Percentiles rank a stretch among this genome's conserved stretches.
phyloP scores from a whole-genome alignment of 2,113 vertebrate genomes.

The Rhinolophus ferrumequinum region DNA sequence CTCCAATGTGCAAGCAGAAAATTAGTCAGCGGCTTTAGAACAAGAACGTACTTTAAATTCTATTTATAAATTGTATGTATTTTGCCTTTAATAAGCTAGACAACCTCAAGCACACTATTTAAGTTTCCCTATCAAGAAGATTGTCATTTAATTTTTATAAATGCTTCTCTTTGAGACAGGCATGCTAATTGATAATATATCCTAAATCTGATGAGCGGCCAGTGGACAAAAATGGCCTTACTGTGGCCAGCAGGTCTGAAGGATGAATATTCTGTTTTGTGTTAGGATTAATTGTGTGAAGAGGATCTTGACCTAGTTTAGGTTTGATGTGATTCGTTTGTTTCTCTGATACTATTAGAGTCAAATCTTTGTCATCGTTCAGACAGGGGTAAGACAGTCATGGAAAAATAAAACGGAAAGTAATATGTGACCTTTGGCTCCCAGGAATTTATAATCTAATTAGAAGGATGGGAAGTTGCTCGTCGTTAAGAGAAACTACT shows the following conservation, averaged over 20 bases:
- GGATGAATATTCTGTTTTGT: background rate
- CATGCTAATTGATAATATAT: background rate
- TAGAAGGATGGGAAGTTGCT: background rate
- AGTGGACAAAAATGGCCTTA: background rate
- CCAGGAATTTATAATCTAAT: background rate
- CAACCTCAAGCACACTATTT: slow-evolving; percentile 27
- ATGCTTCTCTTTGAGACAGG: slow-evolving; percentile 33
- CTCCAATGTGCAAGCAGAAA: slow-evolving; percentile 40
- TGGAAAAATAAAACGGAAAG: background rate
- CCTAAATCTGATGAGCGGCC: background rate
- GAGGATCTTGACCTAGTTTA: background rate
- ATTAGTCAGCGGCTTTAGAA: slow-evolving; percentile 54
- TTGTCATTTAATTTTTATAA: slow-evolving; percentile 52
- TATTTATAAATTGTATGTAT: slow-evolving; percentile 61
- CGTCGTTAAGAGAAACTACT: background rate
- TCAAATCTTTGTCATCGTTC: background rate
- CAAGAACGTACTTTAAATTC: slow-evolving; percentile 59
- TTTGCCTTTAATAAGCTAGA: slow-evolving; percentile 49
- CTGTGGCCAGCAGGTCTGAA: background rate
- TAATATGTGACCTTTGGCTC: background rate
- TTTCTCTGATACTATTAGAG: slow-evolving; percentile 8
- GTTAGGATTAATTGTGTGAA: background rate
- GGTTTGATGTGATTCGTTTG: background rate
- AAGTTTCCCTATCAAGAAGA: slow-evolving; percentile 22
- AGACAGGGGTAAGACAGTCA: background rate